Conservation (phyloP, 2,113 vertebrate genomes). For the Poeciliopsis turrubarensis region DNA sequence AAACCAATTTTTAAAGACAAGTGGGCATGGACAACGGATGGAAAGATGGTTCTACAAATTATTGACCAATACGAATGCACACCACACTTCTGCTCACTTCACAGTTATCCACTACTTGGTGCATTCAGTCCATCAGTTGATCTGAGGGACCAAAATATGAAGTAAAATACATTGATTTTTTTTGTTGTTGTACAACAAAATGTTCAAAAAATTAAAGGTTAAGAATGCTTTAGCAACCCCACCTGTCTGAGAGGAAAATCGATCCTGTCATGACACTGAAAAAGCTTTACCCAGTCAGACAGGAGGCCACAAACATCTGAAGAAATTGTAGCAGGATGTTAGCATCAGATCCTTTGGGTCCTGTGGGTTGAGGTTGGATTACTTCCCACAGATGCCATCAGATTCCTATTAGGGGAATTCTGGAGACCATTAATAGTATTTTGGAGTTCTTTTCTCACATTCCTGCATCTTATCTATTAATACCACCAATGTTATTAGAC, state of each 20-base stretch:
- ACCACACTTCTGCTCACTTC: background rate
- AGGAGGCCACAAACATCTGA: background rate
- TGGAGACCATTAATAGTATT: background rate
- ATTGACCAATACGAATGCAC: background rate
- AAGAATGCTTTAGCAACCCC: too few relatives aligned
- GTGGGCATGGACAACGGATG: background rate
- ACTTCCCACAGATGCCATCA: background rate
- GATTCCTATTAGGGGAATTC: background rate
- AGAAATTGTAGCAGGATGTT: background rate
- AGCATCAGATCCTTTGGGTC: background rate
- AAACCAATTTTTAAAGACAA: background rate
- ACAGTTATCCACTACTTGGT: background rate
- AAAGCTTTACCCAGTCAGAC: background rate
- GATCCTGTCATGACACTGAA: background rate
- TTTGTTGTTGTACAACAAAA: too few relatives aligned
- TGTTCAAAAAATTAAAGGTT: too few relatives aligned
- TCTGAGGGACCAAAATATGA: too few relatives aligned
- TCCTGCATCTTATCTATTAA: background rate
- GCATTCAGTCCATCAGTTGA: too few relatives aligned
- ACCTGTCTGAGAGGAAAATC: too few relatives aligned
- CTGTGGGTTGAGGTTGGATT: background rate
- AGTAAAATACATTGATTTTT: too few relatives aligned
- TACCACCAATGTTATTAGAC: background rate
- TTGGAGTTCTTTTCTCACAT: background rate
- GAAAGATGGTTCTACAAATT: background rate